phyloP scores from a whole-genome alignment of 2,888 invertebrate genomes.

The Eurytoma adleriae region DNA sequence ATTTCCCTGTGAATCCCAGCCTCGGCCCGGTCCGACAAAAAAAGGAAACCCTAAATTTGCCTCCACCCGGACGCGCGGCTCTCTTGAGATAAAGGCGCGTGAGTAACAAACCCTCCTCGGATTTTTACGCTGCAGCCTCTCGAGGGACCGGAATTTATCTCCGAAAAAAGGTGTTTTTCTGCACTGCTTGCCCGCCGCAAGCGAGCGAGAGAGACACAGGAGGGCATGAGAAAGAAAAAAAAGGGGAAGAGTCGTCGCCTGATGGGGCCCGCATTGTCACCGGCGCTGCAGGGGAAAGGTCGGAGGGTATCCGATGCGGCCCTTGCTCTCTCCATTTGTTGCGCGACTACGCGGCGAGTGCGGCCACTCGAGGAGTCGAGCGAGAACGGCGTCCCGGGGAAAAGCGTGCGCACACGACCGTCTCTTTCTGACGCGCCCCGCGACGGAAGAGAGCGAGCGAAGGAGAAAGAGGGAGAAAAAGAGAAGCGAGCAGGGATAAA shows the following conservation, averaged over 20 bases:
- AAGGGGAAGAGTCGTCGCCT: not conserved
- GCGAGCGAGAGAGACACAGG: too few species aligned
- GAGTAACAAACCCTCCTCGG: not conserved
- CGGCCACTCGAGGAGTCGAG: too few species aligned
- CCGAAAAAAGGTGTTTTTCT: slow-evolving; percentile 40
- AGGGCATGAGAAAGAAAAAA: too few species aligned
- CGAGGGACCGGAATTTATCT: slow-evolving; percentile 37
- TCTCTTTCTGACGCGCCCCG: not conserved
- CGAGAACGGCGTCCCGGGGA: not conserved
- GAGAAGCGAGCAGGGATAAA: not conserved
- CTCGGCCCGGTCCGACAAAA: slow-evolving; percentile 4
- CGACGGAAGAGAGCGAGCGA: not conserved
- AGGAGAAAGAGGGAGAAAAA: not conserved
- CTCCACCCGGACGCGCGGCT: not conserved
- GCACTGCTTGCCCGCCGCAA: not conserved
- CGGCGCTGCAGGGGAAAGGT: not conserved
- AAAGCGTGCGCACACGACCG: not conserved
- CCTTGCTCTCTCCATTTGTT: not conserved
- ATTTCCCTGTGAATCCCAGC: not conserved
- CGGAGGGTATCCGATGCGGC: not conserved
- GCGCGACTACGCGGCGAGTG: not conserved
- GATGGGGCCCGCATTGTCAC: slow-evolving; percentile 33
- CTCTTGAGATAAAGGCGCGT: slow-evolving; percentile 29
- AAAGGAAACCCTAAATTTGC: slow-evolving; percentile 46
- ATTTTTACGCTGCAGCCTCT: not conserved